These are phyloP conservation scores for Parasteatoda tepidariorum DNA, from an alignment of 1,140 invertebrate species.

Conservation along the genomic window DNA sequence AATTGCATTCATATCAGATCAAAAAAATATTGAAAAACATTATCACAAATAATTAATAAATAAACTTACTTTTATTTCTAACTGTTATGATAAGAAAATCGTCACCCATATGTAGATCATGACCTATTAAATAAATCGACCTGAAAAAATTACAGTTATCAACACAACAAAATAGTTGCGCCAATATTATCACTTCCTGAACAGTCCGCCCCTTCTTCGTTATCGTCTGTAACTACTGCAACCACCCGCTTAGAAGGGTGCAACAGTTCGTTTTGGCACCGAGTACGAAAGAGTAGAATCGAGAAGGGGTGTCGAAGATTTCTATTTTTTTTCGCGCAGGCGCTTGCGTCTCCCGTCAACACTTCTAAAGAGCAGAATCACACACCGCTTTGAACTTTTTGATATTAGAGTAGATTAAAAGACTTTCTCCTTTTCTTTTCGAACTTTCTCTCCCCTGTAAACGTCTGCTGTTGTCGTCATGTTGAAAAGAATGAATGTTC, in stretches of 20 bases:
- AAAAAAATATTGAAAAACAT: too few relatives aligned
- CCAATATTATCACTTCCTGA: too few relatives aligned
- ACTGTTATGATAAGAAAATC: too few relatives aligned
- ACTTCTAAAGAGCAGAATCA: neutral
- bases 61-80: too few relatives aligned
- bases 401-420: conserved; percentile 1
- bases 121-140: too few relatives aligned
- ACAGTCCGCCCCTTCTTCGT: conserved; percentile 13
- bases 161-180: too few relatives aligned
- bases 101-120: too few relatives aligned
- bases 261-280: conserved; percentile 46
- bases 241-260: conserved; percentile 7
- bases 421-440: too few relatives aligned
- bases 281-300: conserved; percentile 16
- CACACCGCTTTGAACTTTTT: neutral
- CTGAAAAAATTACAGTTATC: too few relatives aligned
- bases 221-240: neutral
- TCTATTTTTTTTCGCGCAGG: conserved; percentile 13
- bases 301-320: conserved; percentile 6
- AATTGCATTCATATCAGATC: too few relatives aligned
- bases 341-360: neutral
- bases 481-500: too few relatives aligned
- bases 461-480: neutral
- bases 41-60: too few relatives aligned
- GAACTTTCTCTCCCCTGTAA: neutral